Evolutionary conservation across 2,113 vertebrate species (phyloP), one percentile per base, ranked within the genome.

Genomic region (Ovibos moschatus): DNA sequence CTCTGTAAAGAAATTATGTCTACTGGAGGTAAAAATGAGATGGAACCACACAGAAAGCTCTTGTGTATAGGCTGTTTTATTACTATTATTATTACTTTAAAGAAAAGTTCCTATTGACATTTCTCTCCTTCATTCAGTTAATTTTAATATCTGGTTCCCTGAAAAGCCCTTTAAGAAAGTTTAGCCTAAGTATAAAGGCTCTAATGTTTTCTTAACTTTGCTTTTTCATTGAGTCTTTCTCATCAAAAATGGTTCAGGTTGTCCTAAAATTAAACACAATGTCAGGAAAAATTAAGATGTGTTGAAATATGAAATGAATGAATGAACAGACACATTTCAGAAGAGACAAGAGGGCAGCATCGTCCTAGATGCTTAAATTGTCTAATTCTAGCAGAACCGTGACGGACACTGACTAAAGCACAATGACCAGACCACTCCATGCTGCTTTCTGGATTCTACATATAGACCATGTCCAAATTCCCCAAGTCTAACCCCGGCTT

Each of bases 361-460:
- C 60, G 6, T 78, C 33, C 64, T 33, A 25, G 4, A 50, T 21
- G 36, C 51, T 45, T 85, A 55, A 91, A 88, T 45, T 45, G 71
- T 27, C 76, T 50, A 87, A 64, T 25, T 57, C 60, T 27, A 55
- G 7, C 47, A 94, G 47, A 85, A 47, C 23, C 30, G 6, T 23
- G 21, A 89, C 51, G 25, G 79, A 27, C 82, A 64, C n/a, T 5
- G 0, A 8, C 62, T 94, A 51, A 40, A 40, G 33, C 40, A 36
- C 92, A 87, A 15, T 47, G 53, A 86, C 23, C 28, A 11, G 64
- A 88, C 40, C 85, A 27, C 43, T 55, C 50, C 60, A 25, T 3
- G 14, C 50, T 36, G 76, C 50, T 79, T 89, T 95, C 95, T 58
- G 36, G 86, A 62, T 50, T 55, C 91, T 91, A 97, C 97, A 91